phyloP scores from a whole-genome alignment of 2,113 vertebrate genomes.

The Neolamprologus devosi region DNA sequence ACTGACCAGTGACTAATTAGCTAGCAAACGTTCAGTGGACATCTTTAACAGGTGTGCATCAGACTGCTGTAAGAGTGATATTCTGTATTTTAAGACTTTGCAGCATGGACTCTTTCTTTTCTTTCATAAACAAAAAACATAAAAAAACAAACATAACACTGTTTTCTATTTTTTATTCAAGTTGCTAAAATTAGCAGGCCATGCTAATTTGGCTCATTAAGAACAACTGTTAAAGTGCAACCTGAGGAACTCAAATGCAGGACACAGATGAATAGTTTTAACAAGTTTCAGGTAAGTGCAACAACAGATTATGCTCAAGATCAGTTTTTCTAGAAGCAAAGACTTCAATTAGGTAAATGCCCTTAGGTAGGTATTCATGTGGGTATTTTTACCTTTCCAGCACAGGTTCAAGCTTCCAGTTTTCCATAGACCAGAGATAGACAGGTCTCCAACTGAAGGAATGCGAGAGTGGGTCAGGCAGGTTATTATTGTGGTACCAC shows the following conservation, averaged over 20 bases:
- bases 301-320: background rate
- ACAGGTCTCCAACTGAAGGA: background rate
- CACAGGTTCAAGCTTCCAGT: background rate
- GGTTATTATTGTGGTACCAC: background rate
- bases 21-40: background rate
- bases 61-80: background rate
- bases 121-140: background rate
- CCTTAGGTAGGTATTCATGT: background rate
- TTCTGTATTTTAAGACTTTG: background rate
- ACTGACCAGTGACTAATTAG: background rate
- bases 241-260: background rate
- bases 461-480: background rate
- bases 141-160: background rate
- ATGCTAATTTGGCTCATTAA: background rate
- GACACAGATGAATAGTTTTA: background rate
- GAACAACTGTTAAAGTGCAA: background rate
- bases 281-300: background rate
- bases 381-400: background rate
- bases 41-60: background rate
- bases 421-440: background rate
- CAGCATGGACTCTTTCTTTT: background rate
- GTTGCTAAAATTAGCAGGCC: background rate
- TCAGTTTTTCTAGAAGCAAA: background rate
- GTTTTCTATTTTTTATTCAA: background rate
- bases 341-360: background rate